A percentile compares a stretch with the other conserved stretches of the same genome.
Conservation (phyloP, 2,797 vertebrate species). For the Podarcis siculus region DNA sequence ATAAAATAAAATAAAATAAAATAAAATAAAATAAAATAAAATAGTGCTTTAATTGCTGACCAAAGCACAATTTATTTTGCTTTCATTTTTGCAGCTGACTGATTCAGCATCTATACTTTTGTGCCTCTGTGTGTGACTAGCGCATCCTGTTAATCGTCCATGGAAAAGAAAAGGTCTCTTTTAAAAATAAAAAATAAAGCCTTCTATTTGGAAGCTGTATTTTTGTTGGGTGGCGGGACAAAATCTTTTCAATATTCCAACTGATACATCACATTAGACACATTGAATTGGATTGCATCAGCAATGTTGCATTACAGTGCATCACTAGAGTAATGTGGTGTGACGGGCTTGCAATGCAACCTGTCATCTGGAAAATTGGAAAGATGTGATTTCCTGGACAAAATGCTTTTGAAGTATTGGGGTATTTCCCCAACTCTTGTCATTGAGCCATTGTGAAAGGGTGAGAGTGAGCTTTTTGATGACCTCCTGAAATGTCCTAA, state of each 20-base stretch:
- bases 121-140: too few species aligned
- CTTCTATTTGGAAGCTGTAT: not conserved
- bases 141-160: not conserved
- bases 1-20: too few species aligned
- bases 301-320: conserved; percentile 56
- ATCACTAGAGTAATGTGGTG: conserved; percentile 60
- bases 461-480: not conserved
- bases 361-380: conserved; percentile 69
- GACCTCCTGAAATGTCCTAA: not conserved
- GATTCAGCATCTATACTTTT: not conserved
- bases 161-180: not conserved
- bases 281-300: conserved; percentile 64
- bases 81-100: not conserved
- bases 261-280: conserved; percentile 68
- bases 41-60: not conserved
- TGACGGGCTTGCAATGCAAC: conserved; percentile 59
- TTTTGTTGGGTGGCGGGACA: not conserved
- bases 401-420: conserved; percentile 58
- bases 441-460: not conserved
- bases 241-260: conserved; percentile 36
- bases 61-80: not conserved
- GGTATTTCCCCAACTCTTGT: conserved; percentile 10
- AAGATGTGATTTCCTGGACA: conserved; percentile 65
- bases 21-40: too few species aligned
- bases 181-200: not conserved